Evolutionary conservation across 1,140 invertebrate species (phyloP).

Genomic region (Drosophila virilis): DNA sequence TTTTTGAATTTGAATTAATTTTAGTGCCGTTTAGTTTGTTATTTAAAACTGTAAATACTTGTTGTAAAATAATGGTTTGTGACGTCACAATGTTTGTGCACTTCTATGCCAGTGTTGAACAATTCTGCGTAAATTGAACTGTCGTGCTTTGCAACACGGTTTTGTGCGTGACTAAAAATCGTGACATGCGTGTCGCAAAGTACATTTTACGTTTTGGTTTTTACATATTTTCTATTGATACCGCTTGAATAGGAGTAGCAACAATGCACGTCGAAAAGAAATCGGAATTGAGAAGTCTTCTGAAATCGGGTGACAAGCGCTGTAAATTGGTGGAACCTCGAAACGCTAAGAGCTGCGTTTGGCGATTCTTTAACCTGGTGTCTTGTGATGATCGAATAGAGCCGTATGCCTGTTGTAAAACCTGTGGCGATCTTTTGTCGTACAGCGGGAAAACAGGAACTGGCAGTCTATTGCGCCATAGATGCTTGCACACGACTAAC

Average conservation of each 20-base stretch:
- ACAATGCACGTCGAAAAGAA: slow-evolving; percentile 71
- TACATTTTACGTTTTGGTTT: slow-evolving; percentile 38
- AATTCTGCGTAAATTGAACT: background rate
- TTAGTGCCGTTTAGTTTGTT: too few relatives aligned
- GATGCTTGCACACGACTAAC: slow-evolving; percentile 70
- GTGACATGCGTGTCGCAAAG: slow-evolving; percentile 63
- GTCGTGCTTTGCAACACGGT: slow-evolving; percentile 55
- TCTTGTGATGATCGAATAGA: slow-evolving; percentile 66
- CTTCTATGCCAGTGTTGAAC: slow-evolving; percentile 24
- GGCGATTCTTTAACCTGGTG: slow-evolving; percentile 72
- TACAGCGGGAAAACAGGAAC: slow-evolving; percentile 72
- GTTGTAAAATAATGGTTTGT: background rate
- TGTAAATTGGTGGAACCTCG: slow-evolving; percentile 68
- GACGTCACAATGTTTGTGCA: slow-evolving; percentile 25
- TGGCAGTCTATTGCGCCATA: slow-evolving; percentile 67
- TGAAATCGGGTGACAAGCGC: slow-evolving; percentile 65
- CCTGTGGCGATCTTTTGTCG: slow-evolving; percentile 67
- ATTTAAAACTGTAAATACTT: background rate
- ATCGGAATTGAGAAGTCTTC: slow-evolving; percentile 59
- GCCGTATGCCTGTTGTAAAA: slow-evolving; percentile 72
- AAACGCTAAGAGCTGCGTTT: slow-evolving; percentile 72
- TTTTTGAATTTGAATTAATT: background rate
- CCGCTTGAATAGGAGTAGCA: background rate
- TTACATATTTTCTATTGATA: slow-evolving; percentile 37
- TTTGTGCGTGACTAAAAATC: slow-evolving; percentile 77